Percentiles rank a stretch among this genome's conserved stretches.
These are phyloP conservation scores for Eurois occulta DNA, from an alignment of 2,888 invertebrate genomes.

Conservation along the genomic window DNA sequence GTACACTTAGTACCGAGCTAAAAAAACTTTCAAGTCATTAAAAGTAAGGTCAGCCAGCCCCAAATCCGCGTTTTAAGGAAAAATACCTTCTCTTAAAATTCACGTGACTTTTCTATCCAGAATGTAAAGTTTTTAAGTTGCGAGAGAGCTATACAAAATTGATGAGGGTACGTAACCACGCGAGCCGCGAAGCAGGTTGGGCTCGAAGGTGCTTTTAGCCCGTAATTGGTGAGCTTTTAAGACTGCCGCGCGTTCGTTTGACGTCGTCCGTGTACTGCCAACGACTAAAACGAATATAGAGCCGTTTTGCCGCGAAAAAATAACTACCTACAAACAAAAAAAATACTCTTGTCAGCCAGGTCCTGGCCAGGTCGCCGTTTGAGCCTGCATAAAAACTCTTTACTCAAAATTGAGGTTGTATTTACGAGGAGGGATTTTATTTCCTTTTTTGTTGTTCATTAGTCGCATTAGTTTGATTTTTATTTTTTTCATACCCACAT, in stretches of 20 bases:
- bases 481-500: neutral
- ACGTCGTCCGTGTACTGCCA: conserved; percentile 79
- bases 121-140: conserved; percentile 80
- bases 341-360: conserved; percentile 59
- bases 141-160: conserved; percentile 88
- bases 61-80: conserved; percentile 28
- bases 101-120: conserved; percentile 65
- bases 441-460: neutral
- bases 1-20: neutral
- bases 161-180: conserved; percentile 88
- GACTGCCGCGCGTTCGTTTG: conserved; percentile 88
- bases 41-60: neutral
- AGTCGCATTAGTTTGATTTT: neutral
- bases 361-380: conserved; percentile 61
- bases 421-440: conserved; percentile 27
- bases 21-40: neutral
- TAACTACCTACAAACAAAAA: conserved; percentile 67
- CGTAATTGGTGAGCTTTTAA: conserved; percentile 91
- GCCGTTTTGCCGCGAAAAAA: conserved; percentile 71
- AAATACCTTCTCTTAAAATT: conserved; percentile 52
- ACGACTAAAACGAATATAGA: conserved; percentile 74
- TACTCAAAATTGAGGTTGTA: conserved; percentile 47
- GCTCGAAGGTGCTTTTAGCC: conserved; percentile 90
- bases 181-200: conserved; percentile 79
- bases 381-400: conserved; percentile 67